These are phyloP conservation scores for Nemoura dubitans DNA, from an alignment of 2,888 invertebrate species.

Conservation along the genomic window DNA sequence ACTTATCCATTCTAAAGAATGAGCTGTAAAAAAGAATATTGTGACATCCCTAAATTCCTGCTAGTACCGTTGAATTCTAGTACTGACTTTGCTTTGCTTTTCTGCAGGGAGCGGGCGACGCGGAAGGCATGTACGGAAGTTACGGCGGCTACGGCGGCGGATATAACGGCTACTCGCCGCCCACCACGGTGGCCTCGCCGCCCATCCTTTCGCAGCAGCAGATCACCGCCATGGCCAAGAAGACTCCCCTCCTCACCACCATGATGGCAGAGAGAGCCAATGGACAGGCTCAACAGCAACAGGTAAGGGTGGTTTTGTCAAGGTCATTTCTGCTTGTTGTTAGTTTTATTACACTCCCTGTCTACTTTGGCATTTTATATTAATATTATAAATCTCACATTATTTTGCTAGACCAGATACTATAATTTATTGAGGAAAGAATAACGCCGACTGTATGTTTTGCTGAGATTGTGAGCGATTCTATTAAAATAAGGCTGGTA, in stretches of 20 bases:
- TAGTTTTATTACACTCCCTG: too few species aligned
- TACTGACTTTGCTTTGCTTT: slow-evolving; percentile 33
- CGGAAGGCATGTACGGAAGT: slow-evolving; percentile 61
- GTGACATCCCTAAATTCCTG: too few species aligned
- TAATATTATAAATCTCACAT: too few species aligned
- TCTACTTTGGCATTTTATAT: too few species aligned
- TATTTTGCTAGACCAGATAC: too few species aligned
- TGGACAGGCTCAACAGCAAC: slow-evolving; percentile 55
- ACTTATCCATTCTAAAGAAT: too few species aligned
- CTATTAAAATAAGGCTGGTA: too few species aligned
- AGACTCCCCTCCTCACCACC: slow-evolving; percentile 60
- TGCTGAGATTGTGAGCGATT: too few species aligned
- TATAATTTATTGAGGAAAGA: too few species aligned
- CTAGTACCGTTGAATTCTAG: too few species aligned
- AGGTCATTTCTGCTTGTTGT: neutral
- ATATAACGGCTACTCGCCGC: slow-evolving; percentile 63
- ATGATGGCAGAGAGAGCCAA: slow-evolving; percentile 58
- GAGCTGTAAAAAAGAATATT: too few species aligned
- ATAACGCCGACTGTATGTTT: too few species aligned
- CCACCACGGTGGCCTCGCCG: slow-evolving; percentile 62
- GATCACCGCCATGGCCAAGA: slow-evolving; percentile 60
- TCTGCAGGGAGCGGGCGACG: slow-evolving; percentile 63
- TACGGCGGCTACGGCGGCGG: slow-evolving; percentile 61
- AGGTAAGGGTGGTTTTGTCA: slow-evolving; percentile 48
- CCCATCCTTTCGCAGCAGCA: slow-evolving; percentile 55